These are phyloP conservation scores for Ganaspis brasiliensis DNA, from an alignment of 2,888 invertebrate species.

Conservation along the genomic window DNA sequence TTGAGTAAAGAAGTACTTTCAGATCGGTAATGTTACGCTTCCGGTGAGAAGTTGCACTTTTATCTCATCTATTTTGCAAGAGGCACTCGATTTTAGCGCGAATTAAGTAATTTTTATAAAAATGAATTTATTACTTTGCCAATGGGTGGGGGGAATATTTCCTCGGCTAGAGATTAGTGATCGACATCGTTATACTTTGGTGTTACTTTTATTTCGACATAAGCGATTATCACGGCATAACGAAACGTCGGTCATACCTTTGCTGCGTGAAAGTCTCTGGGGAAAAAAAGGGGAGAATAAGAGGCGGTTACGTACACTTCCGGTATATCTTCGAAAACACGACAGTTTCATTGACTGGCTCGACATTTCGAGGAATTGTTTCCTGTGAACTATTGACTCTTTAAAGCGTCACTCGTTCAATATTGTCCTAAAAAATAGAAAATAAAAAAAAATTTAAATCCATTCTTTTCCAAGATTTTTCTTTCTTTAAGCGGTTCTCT, in stretches of 20 bases:
- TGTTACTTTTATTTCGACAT: conserved; percentile 63
- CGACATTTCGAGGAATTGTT: conserved; percentile 47
- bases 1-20: conserved; percentile 29
- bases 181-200: conserved; percentile 31
- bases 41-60: conserved; percentile 36
- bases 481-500: too few relatives aligned
- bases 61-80: conserved; percentile 41
- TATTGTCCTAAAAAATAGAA: conserved; percentile 2
- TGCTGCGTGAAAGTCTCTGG: conserved; percentile 59
- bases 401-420: conserved; percentile 16
- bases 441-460: too few relatives aligned
- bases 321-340: conserved; percentile 63
- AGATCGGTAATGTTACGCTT: conserved; percentile 34
- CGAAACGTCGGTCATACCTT: conserved; percentile 53
- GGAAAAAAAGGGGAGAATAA: conserved; percentile 57
- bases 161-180: conserved; percentile 25
- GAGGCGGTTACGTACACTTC: conserved; percentile 61
- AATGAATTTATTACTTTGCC: conserved; percentile 12
- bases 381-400: conserved; percentile 35
- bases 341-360: conserved; percentile 61
- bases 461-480: too few relatives aligned
- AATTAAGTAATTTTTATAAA: conserved; percentile 31
- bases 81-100: neutral
- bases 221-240: conserved; percentile 67
- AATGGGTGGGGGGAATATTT: conserved; percentile 6